phyloP scores from a whole-genome alignment of 2,888 invertebrate genomes.

The Chymomyza procnemis region DNA sequence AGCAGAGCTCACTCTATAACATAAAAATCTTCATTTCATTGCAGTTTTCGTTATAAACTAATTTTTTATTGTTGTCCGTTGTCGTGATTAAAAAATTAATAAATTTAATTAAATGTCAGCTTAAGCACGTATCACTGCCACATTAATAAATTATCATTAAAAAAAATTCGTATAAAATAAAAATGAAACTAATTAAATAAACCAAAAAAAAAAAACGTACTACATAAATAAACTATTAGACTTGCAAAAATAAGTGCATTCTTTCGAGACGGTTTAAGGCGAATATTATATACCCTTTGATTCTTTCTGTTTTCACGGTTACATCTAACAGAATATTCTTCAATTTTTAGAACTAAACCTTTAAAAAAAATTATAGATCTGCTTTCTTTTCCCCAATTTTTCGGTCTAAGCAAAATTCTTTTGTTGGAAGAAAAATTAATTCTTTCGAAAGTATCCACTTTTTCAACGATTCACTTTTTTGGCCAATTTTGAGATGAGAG shows the following conservation, averaged over 20 bases:
- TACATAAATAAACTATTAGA: conserved; percentile 60
- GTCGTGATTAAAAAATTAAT: conserved; percentile 54
- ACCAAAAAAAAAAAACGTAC: conserved; percentile 37
- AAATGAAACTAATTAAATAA: conserved; percentile 10
- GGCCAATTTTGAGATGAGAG: too few species aligned
- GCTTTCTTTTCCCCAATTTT: too few species aligned
- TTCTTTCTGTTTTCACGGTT: too few species aligned
- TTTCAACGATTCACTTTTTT: too few species aligned
- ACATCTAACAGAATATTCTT: too few species aligned
- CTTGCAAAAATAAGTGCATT: background rate
- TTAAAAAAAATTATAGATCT: too few species aligned
- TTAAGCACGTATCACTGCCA: conserved; percentile 65
- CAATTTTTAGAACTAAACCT: too few species aligned
- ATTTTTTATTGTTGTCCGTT: background rate
- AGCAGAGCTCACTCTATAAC: background rate
- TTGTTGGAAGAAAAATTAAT: too few species aligned
- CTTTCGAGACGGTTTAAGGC: background rate
- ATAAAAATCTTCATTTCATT: background rate
- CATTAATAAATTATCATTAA: conserved; percentile 63
- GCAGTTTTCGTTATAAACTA: background rate
- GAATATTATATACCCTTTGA: too few species aligned
- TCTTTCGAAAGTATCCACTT: too few species aligned
- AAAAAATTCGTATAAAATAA: conserved; percentile 22
- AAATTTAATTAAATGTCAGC: conserved; percentile 67
- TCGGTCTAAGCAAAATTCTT: too few species aligned